Evolutionary conservation across 2,797 vertebrate genomes (phyloP).

Genomic region (Rousettus madagascariensis): DNA sequence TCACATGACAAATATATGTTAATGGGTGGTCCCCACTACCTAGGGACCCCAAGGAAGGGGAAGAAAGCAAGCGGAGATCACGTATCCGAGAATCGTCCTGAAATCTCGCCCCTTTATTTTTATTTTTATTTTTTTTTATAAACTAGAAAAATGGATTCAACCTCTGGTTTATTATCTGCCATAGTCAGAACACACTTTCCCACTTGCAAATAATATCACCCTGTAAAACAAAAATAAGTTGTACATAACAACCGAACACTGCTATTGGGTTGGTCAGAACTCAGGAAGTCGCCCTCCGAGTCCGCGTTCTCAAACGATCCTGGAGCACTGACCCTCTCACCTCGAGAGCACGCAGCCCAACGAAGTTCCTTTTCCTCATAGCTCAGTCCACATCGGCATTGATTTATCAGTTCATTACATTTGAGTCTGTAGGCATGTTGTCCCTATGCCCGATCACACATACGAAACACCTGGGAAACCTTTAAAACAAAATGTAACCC

Average conservation of each 20-base stretch:
- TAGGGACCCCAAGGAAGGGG: neutral
- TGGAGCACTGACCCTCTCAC: neutral
- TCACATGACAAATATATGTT: accelerated
- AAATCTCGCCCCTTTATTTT: neutral
- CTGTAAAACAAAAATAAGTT: neutral
- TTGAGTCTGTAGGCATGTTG: neutral
- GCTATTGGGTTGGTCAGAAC: neutral
- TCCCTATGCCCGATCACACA: neutral
- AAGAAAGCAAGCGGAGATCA: neutral
- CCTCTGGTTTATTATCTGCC: neutral
- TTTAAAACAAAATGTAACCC: neutral
- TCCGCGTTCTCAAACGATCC: neutral
- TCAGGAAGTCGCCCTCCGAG: neutral
- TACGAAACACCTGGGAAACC: neutral
- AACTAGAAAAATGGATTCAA: neutral
- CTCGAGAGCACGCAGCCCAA: neutral
- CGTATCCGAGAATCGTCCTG: neutral
- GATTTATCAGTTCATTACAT: neutral
- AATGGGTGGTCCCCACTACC: neutral
- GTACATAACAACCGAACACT: neutral
- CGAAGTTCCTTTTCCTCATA: neutral
- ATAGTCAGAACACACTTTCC: neutral
- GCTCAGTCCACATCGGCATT: neutral
- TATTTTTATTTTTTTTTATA: neutral
- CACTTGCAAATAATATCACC: neutral